phyloP scores from a whole-genome alignment of 2,888 invertebrate species.

The Xanthia togata region DNA sequence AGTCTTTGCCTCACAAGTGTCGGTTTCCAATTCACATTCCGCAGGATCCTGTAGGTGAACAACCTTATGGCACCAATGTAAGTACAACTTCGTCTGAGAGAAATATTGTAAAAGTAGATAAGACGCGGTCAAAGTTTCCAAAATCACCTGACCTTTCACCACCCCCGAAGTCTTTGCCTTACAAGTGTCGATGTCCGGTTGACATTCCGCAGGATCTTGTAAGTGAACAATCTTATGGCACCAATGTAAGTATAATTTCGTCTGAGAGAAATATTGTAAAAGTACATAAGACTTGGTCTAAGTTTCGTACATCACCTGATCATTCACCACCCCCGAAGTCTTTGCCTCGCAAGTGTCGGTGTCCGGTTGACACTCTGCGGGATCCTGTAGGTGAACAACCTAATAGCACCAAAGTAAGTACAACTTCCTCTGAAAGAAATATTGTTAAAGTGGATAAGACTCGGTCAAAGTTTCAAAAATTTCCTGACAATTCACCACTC shows the following conservation, averaged over 20 bases:
- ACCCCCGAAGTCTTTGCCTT: not conserved
- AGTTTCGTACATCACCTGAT: not conserved
- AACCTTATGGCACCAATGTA: not conserved
- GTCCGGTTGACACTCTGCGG: not conserved
- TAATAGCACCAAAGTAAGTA: too few relatives aligned
- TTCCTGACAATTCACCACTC: too few relatives aligned
- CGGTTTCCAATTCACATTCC: not conserved
- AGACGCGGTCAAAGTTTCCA: not conserved
- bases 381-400: too few relatives aligned
- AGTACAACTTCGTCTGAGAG: not conserved
- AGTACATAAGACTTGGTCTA: not conserved
- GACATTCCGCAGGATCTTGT: not conserved
- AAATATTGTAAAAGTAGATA: constrained; percentile 1
- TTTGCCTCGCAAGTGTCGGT: not conserved
- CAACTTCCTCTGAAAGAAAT: too few relatives aligned
- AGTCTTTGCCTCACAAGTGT: too few relatives aligned
- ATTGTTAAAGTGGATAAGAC: too few relatives aligned
- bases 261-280: not conserved
- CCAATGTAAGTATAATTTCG: not conserved
- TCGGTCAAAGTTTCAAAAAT: too few relatives aligned
- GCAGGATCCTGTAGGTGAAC: not conserved
- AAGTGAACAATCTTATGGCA: not conserved
- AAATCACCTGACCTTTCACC: not conserved
- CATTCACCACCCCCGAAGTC: not conserved
- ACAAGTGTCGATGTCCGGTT: too few relatives aligned